phyloP scores from a whole-genome alignment of 2,113 vertebrate species.

The Gymnocephalus cernua region DNA sequence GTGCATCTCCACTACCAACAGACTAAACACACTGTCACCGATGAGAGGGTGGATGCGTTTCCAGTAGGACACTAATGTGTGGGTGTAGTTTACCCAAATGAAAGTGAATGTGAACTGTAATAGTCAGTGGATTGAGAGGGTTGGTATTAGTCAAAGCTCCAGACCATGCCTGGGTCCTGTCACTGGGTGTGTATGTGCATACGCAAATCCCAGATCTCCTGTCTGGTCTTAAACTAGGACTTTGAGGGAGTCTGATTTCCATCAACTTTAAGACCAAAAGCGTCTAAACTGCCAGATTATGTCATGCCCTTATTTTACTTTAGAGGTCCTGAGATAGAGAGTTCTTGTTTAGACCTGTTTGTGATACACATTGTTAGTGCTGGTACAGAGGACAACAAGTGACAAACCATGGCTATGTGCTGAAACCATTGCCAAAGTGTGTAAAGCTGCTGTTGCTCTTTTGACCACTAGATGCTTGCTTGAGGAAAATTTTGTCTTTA shows the following conservation, averaged over 20 bases:
- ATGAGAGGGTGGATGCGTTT: constrained; percentile 45
- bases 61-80: constrained; percentile 37
- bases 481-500: background rate
- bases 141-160: constrained; percentile 55
- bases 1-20: constrained; percentile 37
- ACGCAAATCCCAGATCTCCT: constrained; percentile 27
- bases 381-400: background rate
- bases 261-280: constrained; percentile 43
- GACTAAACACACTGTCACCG: constrained; percentile 72
- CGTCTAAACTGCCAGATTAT: constrained; percentile 26
- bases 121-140: constrained; percentile 47
- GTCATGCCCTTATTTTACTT: constrained; percentile 22
- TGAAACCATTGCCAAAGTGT: background rate
- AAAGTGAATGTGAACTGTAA: constrained; percentile 52
- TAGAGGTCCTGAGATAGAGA: constrained; percentile 17
- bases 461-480: background rate
- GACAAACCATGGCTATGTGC: background rate
- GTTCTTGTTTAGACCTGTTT: constrained; percentile 16
- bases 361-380: constrained; percentile 10
- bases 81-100: constrained; percentile 63
- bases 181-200: constrained; percentile 34
- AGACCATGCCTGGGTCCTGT: constrained; percentile 63
- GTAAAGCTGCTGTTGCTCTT: background rate
- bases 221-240: constrained; percentile 27
- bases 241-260: constrained; percentile 53